Base-by-base conservation (phyloP, 2,797 vertebrate species). In the Miichthys miiuy region DNA sequence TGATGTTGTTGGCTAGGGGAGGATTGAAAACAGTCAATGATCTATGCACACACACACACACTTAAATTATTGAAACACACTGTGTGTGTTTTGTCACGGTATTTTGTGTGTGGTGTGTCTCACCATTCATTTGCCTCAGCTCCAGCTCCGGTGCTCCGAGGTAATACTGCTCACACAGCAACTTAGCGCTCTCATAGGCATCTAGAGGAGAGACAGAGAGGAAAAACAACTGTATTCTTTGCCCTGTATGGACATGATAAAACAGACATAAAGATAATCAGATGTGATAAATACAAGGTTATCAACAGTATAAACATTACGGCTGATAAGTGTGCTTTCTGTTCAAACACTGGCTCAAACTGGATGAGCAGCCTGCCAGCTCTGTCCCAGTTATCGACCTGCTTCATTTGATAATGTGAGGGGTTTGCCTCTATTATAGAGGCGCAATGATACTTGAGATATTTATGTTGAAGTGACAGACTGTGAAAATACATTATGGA, bases 161-260 rank as follows among this genome's bases (percentile, higher is more conserved):
- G 87, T 97, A 97, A 80, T 96, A 96, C 86, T 97, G 96, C 91
- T 97, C 96, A 84, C 97, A 97, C 50, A 97, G 93, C 71, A 97
- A 81, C 91, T 96, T 97, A 72, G 97, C 96, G 88, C 96, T 96
- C 73, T 97, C 96, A 4, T 96, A 97, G 54, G 97, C 96, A 0
- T 97, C 97, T 97, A 17, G 18, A 12, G 41, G 20, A 73, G n/a
- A 73, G 17, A 54, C 3, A 41, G 9, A 74, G 1, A 58, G 21
- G 23, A 63, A 9, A 60, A 34, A 11, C 12, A 67, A 2, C 7
- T 52, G 2, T 58, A 70, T 61, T 69, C 64, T 72, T 83, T 81
- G 48, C 8, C 57, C 79, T 18, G 13, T 16, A 13, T 17, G 7
- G n/a, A 63, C 3, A 3, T 6, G 12, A 68, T 70, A 46, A 44